Conservation (phyloP, 1,140 invertebrate genomes). For the Drosophila repletoides region DNA sequence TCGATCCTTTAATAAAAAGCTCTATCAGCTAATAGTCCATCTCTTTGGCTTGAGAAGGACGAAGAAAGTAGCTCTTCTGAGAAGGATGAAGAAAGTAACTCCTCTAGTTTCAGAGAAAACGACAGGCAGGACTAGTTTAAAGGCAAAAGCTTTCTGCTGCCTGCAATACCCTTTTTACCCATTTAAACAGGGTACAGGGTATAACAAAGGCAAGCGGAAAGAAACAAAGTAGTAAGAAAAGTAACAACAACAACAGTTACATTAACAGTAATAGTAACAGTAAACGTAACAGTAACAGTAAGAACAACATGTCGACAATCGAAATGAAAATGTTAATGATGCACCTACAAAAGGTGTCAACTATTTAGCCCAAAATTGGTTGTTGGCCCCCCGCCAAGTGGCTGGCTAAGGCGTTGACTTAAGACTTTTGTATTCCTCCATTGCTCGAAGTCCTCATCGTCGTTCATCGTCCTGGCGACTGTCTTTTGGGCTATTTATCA, state of each 20-base stretch:
- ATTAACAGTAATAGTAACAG: not conserved
- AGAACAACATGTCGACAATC: conserved; percentile 22
- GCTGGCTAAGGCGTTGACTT: conserved; percentile 7
- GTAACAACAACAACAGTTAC: conserved; percentile 11
- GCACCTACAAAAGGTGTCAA: conserved; percentile 61
- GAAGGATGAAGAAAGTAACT: too few relatives aligned
- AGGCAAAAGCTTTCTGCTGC: too few relatives aligned
- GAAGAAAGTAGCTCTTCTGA: too few relatives aligned
- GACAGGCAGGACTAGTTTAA: too few relatives aligned
- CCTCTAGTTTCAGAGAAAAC: too few relatives aligned
- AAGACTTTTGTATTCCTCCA: conserved; percentile 13
- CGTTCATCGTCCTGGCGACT: not conserved
- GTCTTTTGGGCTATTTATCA: conserved; percentile 62
- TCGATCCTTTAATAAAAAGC: too few relatives aligned
- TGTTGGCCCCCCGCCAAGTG: not conserved
- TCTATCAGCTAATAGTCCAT: too few relatives aligned
- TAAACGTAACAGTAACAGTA: not conserved
- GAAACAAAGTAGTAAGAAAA: conserved; percentile 32
- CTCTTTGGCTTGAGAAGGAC: too few relatives aligned
- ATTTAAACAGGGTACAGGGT: too few relatives aligned
- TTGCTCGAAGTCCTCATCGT: not conserved
- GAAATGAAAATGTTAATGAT: conserved; percentile 75
- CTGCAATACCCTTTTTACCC: too few relatives aligned
- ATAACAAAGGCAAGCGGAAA: conserved; percentile 31
- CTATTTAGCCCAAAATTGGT: conserved; percentile 46